Percentiles rank a stretch among this genome's conserved stretches.
These are phyloP conservation scores for Loripinus fragilis DNA, from an alignment of 2,888 invertebrate species.

Conservation along the genomic window DNA sequence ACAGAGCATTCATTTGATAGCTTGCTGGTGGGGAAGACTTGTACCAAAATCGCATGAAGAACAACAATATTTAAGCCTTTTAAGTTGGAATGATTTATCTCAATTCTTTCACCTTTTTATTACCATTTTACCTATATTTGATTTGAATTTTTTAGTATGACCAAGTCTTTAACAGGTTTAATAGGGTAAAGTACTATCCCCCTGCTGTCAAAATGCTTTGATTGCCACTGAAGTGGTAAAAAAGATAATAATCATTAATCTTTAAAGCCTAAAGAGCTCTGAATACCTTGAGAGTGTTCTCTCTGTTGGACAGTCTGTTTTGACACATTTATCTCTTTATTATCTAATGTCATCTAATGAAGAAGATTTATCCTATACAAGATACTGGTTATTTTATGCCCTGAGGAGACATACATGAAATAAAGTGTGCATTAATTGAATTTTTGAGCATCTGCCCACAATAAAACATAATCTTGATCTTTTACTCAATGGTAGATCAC, in stretches of 20 bases:
- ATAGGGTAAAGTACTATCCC: too few relatives aligned
- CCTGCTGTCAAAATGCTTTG: constrained; percentile 6
- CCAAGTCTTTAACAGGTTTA: too few relatives aligned
- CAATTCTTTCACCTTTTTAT: too few relatives aligned
- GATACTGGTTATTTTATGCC: neutral
- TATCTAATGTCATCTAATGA: neutral
- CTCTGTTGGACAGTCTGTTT: neutral
- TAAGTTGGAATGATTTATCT: too few relatives aligned
- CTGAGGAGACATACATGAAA: neutral
- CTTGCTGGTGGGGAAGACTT: too few relatives aligned
- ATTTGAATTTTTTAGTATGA: too few relatives aligned
- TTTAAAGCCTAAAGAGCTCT: neutral
- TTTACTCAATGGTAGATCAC: constrained; percentile 13
- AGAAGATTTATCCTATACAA: too few relatives aligned
- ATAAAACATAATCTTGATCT: neutral
- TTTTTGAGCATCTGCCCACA: neutral
- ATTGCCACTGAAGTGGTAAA: neutral
- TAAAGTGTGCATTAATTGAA: neutral
- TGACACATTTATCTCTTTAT: constrained; percentile 1
- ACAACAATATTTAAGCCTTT: too few relatives aligned
- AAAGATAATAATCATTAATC: constrained; percentile 1
- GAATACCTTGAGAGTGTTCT: neutral
- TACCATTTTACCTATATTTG: too few relatives aligned
- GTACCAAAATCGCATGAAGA: too few relatives aligned
- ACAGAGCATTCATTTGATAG: too few relatives aligned